These are phyloP conservation scores for Whitmania pigra DNA, from an alignment of 1,140 invertebrate species.

Conservation along the genomic window DNA sequence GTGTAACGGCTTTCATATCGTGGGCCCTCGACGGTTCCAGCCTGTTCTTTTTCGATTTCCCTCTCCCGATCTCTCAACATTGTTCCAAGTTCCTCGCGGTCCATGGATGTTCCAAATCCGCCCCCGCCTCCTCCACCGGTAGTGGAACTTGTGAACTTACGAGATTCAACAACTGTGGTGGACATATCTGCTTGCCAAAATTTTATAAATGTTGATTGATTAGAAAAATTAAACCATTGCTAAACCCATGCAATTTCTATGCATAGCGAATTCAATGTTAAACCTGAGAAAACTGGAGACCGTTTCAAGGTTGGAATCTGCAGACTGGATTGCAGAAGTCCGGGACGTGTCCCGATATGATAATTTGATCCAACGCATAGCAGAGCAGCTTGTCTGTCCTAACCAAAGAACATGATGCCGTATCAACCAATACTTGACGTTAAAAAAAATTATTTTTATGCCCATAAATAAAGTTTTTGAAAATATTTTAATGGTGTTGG, in stretches of 20 bases:
- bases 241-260: no score
- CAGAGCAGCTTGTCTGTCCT: neutral
- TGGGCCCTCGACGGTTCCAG: neutral
- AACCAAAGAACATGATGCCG: neutral
- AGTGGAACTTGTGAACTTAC: neutral
- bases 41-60: conserved; percentile 1
- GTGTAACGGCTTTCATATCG: neutral
- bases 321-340: neutral
- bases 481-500: no score
- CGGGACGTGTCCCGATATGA: neutral
- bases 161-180: neutral
- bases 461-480: no score
- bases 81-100: neutral
- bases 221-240: no score
- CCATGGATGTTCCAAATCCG: neutral
- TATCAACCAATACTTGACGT: no score
- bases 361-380: neutral
- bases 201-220: no score
- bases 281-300: no score
- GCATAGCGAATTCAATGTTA: no score
- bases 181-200: neutral
- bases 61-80: neutral
- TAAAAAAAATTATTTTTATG: no score
- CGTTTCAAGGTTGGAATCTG: no score
- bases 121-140: neutral